Evolutionary conservation across 2,888 invertebrate species (phyloP), one percentile per base, ranked within the genome.

Genomic region (Tachystola acroxantha): DNA sequence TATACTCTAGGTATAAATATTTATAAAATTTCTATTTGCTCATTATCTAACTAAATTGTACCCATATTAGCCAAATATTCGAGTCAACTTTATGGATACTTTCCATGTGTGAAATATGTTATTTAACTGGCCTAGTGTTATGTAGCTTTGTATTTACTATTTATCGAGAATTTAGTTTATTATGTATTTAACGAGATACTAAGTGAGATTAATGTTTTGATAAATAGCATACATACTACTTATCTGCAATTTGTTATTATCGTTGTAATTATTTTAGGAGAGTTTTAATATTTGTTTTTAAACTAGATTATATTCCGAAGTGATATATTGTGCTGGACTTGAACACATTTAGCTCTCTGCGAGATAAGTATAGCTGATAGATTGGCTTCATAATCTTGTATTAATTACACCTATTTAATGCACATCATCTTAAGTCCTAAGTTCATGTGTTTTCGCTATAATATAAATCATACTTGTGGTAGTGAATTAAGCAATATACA

Each of bases 181-280:
- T 66, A 67, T 65, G 57, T 73, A 70, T 74, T 63, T 66, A 74
- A 72, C 66, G 64, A 74, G 66, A 73, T 71, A 74, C 69, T 71
- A 81, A 84, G 85, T 86, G 85, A 86, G 85, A 84, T 81, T 84
- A 78, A 79, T 78, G 72, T 79, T 77, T 78, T 75, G 68, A 67
- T 76, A 65, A 63, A 67, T 57, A 65, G 57, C 51, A 60, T 68
- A 67, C 58, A 75, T 70, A 71, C 67, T 67, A 64, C 67, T 66
- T 79, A 81, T 72, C 79, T 80, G 82, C n/a, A n/a, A n/a, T n/a
- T 84, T 85, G 79, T 40, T 85, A 80, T 40, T 60, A 72, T 82
- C 79, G 81, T 84, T 82, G 72, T 79, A 78, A 78, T 78, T 78
- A 78, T 79, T 77, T 77, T 82, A 82, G 84, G 81, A 85, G 76